These are phyloP conservation scores for Porites divaricata DNA, from an alignment of 92 coral and sea anemone genomes.

Conservation along the genomic window DNA sequence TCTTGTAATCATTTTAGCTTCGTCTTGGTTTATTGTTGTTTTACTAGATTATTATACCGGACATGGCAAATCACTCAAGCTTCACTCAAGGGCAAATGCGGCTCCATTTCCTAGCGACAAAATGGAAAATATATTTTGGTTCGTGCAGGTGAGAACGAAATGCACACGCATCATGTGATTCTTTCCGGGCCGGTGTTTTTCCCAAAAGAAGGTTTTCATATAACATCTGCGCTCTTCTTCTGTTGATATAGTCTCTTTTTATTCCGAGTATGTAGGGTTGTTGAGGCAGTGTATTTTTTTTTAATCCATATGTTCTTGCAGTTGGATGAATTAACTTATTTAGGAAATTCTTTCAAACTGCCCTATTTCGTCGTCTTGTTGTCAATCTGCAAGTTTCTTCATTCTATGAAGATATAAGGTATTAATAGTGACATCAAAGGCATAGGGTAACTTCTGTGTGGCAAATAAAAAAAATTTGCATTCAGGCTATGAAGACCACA, in stretches of 20 bases:
- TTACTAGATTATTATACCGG: conserved; percentile 87
- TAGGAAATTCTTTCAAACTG: neutral
- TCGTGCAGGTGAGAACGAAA: conserved; percentile 78
- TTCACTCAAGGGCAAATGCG: conserved; percentile 67
- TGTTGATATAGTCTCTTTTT: neutral
- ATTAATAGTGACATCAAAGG: no score
- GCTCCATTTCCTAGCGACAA: conserved; percentile 88
- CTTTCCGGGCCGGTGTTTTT: conserved; percentile 32
- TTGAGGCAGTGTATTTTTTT: neutral
- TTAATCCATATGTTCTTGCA: no score
- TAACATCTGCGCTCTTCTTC: neutral
- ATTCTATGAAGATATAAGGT: no score
- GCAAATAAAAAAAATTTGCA: no score
- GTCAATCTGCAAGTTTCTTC: no score
- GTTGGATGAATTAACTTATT: neutral
- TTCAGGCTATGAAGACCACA: no score
- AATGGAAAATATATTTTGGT: conserved; percentile 92
- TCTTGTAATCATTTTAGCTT: conserved; percentile 63
- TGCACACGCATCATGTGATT: conserved; percentile 20
- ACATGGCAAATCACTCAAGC: conserved; percentile 68
- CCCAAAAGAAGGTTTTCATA: neutral
- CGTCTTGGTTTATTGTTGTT: conserved; percentile 90
- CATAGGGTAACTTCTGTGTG: no score
- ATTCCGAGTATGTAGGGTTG: neutral
- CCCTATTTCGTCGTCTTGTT: no score